Base-by-base conservation (phyloP, 2,888 invertebrate species). In the Syritta pipiens region DNA sequence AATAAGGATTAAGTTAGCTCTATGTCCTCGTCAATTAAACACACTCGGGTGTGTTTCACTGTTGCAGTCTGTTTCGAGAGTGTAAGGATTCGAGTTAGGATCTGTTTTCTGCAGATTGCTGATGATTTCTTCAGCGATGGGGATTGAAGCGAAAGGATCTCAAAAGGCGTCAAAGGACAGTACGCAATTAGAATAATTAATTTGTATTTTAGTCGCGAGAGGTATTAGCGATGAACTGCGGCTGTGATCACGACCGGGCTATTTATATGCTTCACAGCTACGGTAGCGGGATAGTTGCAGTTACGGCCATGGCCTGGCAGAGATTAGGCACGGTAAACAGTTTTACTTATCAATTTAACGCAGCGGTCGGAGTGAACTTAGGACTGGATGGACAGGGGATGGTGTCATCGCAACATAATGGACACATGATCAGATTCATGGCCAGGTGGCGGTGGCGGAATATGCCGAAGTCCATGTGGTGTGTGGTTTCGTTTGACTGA, bases 271-370 rank as follows among this genome's bases (percentile, higher is more conserved):
- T 35, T n/a, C n/a, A n/a, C n/a, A n/a, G n/a, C 30, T 30, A 14
- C n/a, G n/a, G 28, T n/a, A n/a, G 30, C 17, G 12, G 51, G 48
- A 60, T 59, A 48, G 68, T 68, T 75, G 68, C 75, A 68, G 44
- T 53, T 37, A 59, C 35, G 59, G 10, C 37, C 35, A 24, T 49
- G 30, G 28, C 32, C 6, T 49, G 62, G 4, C 46, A 14, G 37
- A 71, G 71, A 77, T 60, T 60, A 51, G 59, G n/a, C n/a, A 10
- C 4, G 24, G n/a, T 24, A 17, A 59, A 22, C 65, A 51, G n/a
- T n/a, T 35, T 71, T 40, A 71, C 71, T 77, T 77, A 65, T 60
- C 77, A 71, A 55, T 55, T 77, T 71, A 40, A 71, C 71, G 44
- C 30, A 26, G 42, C 53, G 67, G 3, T 48, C n/a, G n/a, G 22